phyloP scores from a whole-genome alignment of 2,113 vertebrate species.

The Mesocricetus auratus region DNA sequence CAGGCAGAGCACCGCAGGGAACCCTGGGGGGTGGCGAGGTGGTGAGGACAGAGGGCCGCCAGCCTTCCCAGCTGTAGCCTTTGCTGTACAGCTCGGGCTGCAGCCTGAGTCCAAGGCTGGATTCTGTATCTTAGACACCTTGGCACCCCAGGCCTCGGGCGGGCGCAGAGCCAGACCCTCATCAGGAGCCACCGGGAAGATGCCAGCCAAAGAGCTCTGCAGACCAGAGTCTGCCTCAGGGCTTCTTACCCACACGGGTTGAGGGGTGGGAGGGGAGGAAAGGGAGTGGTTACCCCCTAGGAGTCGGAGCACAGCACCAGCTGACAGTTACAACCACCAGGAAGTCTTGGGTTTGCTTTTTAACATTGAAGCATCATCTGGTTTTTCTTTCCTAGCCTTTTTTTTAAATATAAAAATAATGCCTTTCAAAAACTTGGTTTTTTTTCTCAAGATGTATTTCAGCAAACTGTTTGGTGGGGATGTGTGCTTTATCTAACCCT shows the following conservation, averaged over 20 bases:
- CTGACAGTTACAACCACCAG: not conserved
- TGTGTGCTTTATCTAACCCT: not conserved
- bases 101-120: not conserved
- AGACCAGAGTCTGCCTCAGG: not conserved
- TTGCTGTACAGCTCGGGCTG: not conserved
- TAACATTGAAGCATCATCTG: not conserved
- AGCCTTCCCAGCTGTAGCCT: not conserved
- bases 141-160: not conserved
- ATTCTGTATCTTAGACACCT: not conserved
- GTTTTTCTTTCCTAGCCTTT: constrained; percentile 36
- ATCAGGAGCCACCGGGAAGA: not conserved
- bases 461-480: not conserved
- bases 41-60: not conserved
- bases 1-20: not conserved
- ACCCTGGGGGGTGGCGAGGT: fast-evolving
- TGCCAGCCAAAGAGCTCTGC: not conserved
- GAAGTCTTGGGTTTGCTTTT: constrained; percentile 3
- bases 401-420: constrained; percentile 33
- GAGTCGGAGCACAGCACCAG: not conserved
- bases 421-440: not conserved
- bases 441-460: not conserved
- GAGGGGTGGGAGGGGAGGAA: fast-evolving
- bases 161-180: not conserved
- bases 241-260: not conserved
- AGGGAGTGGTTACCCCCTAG: fast-evolving